These are phyloP conservation scores for Cremastinae sp. DNA, from an alignment of 2,888 invertebrate genomes.

Conservation along the genomic window DNA sequence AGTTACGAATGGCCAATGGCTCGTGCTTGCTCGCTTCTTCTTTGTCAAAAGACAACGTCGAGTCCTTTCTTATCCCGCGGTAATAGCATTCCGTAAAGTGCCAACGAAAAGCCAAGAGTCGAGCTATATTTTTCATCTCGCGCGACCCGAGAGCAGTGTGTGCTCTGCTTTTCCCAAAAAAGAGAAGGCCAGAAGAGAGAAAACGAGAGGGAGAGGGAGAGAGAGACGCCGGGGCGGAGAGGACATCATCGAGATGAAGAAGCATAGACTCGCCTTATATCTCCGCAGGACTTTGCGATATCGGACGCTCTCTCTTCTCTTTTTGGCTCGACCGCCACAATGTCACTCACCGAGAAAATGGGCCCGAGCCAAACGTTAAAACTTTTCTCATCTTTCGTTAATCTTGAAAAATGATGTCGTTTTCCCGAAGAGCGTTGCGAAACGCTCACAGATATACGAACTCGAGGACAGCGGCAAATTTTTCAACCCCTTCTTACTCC, in stretches of 20 bases:
- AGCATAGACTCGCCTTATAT: conserved; percentile 61
- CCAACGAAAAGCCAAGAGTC: conserved; percentile 57
- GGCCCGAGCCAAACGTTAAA: conserved; percentile 71
- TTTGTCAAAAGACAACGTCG: conserved; percentile 42
- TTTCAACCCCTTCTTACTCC: conserved; percentile 37
- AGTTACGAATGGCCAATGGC: conserved; percentile 56
- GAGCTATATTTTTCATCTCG: conserved; percentile 47
- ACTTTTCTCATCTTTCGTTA: conserved; percentile 80
- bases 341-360: conserved; percentile 52
- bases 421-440: conserved; percentile 32
- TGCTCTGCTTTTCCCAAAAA: conserved; percentile 13
- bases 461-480: conserved; percentile 4
- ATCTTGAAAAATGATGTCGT: conserved; percentile 77
- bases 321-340: conserved; percentile 40
- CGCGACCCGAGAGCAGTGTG: conserved; percentile 41
- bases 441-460: conserved; percentile 32
- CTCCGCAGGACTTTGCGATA: conserved; percentile 63
- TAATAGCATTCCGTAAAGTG: conserved; percentile 63
- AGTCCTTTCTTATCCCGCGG: conserved; percentile 60
- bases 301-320: conserved; percentile 61
- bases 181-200: conserved; percentile 29
- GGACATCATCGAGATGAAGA: conserved; percentile 57
- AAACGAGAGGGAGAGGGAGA: conserved; percentile 17
- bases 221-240: conserved; percentile 12
- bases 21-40: conserved; percentile 22